phyloP scores from a whole-genome alignment of 2,113 vertebrate genomes.

The Tragulus kanchil region DNA sequence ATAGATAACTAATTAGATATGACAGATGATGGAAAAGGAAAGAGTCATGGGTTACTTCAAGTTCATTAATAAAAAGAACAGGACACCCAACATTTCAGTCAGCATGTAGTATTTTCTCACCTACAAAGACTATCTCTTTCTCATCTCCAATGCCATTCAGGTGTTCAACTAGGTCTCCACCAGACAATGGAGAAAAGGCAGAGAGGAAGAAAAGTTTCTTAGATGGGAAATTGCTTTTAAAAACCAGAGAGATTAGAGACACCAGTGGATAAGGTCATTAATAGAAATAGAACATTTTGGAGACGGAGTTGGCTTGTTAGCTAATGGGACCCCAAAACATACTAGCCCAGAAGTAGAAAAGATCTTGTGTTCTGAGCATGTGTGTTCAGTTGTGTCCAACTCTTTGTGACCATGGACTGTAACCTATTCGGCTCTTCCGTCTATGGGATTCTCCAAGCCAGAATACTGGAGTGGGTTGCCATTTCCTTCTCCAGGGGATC shows the following conservation, averaged over 20 bases:
- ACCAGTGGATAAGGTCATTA: not conserved
- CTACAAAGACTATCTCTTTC: not conserved
- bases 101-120: not conserved
- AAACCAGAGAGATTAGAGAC: not conserved
- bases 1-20: slow-evolving; percentile 24
- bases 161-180: not conserved
- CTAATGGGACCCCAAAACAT: not conserved
- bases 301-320: not conserved
- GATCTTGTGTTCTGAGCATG: not conserved
- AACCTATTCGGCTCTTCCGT: not conserved
- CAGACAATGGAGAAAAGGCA: not conserved
- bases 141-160: not conserved
- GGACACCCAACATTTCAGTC: not conserved
- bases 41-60: not conserved
- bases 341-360: not conserved
- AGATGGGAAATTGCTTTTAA: slow-evolving; percentile 2
- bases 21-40: not conserved
- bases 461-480: not conserved
- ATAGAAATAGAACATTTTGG: slow-evolving; percentile 39
- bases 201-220: not conserved
- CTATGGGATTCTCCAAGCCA: not conserved
- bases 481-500: not conserved
- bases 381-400: not conserved
- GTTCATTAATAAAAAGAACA: slow-evolving; percentile 27
- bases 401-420: not conserved